A percentile compares a stretch with the other conserved stretches of the same genome.
These are phyloP conservation scores for Nephrotoma appendiculata DNA, from an alignment of 2,888 invertebrate species.

Conservation along the genomic window DNA sequence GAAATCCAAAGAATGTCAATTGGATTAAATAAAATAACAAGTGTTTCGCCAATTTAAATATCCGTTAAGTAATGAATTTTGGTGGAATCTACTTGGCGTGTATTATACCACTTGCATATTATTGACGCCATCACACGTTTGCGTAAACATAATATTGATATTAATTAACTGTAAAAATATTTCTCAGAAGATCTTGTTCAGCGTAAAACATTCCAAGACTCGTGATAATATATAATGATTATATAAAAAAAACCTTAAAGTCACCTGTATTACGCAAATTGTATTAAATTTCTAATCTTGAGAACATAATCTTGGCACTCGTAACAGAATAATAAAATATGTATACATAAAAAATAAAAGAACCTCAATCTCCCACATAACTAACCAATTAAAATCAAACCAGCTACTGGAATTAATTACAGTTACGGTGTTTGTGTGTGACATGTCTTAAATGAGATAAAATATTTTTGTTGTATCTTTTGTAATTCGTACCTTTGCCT, in stretches of 20 bases:
- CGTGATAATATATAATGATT: background rate
- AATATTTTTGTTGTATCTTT: background rate
- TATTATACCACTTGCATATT: background rate
- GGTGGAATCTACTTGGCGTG: background rate
- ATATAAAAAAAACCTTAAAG: background rate
- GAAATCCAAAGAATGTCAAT: background rate
- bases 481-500: background rate
- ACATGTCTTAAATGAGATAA: background rate
- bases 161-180: background rate
- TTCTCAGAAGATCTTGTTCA: background rate
- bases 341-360: background rate
- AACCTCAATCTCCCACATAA: background rate
- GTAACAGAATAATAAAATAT: background rate
- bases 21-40: background rate
- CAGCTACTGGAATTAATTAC: background rate
- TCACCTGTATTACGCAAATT: background rate
- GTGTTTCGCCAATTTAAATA: background rate
- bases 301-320: background rate
- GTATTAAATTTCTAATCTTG: background rate
- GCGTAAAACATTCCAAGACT: background rate
- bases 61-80: background rate
- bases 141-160: background rate
- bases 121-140: background rate
- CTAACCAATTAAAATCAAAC: background rate
- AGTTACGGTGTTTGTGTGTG: background rate